Evolutionary conservation across 2,888 invertebrate species (phyloP).

Genomic region (Hyposoter dolosus): DNA sequence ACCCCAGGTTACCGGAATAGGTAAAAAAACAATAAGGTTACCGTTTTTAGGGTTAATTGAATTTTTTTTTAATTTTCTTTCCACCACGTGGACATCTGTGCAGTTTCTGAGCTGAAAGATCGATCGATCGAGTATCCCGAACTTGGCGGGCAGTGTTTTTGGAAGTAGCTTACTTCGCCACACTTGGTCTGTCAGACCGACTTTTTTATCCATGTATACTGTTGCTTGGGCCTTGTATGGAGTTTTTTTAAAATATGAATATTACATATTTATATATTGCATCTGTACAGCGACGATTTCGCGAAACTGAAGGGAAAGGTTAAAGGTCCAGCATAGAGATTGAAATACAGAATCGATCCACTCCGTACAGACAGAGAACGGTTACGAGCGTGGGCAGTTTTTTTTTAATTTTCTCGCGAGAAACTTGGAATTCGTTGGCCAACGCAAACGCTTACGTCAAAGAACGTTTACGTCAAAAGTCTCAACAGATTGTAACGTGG

Average conservation of each 20-base stretch:
- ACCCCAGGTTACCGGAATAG: too few relatives aligned
- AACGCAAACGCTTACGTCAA: conserved; percentile 15
- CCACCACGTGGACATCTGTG: neutral
- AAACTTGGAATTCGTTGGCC: conserved; percentile 32
- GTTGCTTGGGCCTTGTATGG: too few relatives aligned
- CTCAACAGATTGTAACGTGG: conserved; percentile 9
- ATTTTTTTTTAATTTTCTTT: neutral
- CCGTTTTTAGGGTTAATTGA: too few relatives aligned
- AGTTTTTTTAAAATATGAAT: too few relatives aligned
- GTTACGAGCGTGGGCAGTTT: conserved; percentile 54
- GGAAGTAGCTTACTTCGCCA: too few relatives aligned
- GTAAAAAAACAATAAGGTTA: too few relatives aligned
- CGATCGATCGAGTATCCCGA: neutral
- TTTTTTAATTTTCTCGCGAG: conserved; percentile 3
- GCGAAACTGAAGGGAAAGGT: conserved; percentile 49
- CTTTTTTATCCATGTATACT: too few relatives aligned
- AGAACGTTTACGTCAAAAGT: neutral
- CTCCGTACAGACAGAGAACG: conserved; percentile 32
- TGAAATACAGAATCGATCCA: conserved; percentile 17
- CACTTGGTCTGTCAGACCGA: too few relatives aligned
- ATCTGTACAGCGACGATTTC: neutral
- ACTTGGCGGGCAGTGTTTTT: too few relatives aligned
- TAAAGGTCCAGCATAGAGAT: conserved; percentile 14
- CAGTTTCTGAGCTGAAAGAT: neutral
- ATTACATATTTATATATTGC: neutral